Evolutionary conservation across 2,797 vertebrate genomes (phyloP).

Genomic region (Pipistrellus pipistrellus): DNA sequence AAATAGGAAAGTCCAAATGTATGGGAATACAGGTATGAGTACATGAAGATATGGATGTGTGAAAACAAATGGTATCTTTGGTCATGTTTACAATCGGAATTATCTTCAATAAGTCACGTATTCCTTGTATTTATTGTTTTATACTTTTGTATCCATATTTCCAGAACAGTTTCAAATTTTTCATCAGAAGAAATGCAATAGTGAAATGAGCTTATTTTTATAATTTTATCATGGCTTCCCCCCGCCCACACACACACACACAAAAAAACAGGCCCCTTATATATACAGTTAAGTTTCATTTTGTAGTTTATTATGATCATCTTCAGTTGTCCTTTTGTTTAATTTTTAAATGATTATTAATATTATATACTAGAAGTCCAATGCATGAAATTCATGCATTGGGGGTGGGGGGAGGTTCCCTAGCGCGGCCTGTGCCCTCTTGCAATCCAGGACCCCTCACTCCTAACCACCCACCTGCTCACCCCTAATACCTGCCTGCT

Average conservation of each 20-base stretch:
- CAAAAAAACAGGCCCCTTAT: background rate
- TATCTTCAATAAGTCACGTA: background rate
- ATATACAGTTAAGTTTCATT: background rate
- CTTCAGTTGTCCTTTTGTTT: background rate
- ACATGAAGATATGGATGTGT: background rate
- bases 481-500: too few relatives aligned
- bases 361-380: background rate
- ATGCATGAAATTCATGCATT: too few relatives aligned
- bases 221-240: background rate
- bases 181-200: background rate
- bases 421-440: too few relatives aligned
- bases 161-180: conserved; percentile 36
- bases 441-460: too few relatives aligned
- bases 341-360: background rate
- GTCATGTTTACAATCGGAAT: background rate
- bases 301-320: background rate
- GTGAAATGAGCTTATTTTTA: background rate
- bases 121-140: background rate
- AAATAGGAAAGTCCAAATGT: background rate
- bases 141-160: background rate
- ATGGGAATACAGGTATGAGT: background rate
- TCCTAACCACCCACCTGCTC: too few relatives aligned
- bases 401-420: too few relatives aligned
- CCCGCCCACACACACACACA: background rate
- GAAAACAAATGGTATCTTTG: background rate